phyloP scores from a whole-genome alignment of 2,797 vertebrate species.

The Micropoecilia bifurca region DNA sequence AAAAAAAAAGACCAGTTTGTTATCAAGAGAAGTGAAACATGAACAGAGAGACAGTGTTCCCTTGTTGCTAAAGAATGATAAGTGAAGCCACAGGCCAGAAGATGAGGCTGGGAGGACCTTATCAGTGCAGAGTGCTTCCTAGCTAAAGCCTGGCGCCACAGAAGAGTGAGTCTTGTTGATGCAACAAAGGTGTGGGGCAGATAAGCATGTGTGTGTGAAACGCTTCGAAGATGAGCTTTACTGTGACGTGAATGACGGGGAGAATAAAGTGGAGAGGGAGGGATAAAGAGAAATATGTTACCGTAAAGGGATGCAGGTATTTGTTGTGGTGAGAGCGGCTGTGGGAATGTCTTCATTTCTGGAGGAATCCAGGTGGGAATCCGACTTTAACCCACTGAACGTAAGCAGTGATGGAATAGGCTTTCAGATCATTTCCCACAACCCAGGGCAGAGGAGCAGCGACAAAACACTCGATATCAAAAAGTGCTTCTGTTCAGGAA shows the following conservation, averaged over 20 bases:
- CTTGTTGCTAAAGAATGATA: slow-evolving; percentile 73
- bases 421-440: not conserved
- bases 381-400: slow-evolving; percentile 16
- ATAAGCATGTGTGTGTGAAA: slow-evolving; percentile 71
- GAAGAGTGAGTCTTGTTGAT: slow-evolving; percentile 59
- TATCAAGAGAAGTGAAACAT: slow-evolving; percentile 55
- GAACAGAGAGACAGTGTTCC: slow-evolving; percentile 53
- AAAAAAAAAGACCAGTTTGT: slow-evolving; percentile 26
- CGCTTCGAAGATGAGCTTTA: slow-evolving; percentile 63
- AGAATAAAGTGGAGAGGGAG: not conserved
- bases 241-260: slow-evolving; percentile 47
- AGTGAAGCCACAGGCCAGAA: slow-evolving; percentile 64
- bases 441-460: not conserved
- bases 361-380: slow-evolving; percentile 23
- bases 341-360: slow-evolving; percentile 54
- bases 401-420: not conserved
- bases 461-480: not conserved
- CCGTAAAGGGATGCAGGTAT: slow-evolving; percentile 39
- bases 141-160: slow-evolving; percentile 45
- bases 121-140: slow-evolving; percentile 66
- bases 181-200: slow-evolving; percentile 69
- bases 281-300: slow-evolving; percentile 4
- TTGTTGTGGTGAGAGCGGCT: slow-evolving; percentile 36
- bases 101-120: slow-evolving; percentile 62
- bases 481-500: not conserved